Base-by-base conservation (phyloP, 2,888 invertebrate genomes). In the Drosophila paramelanica region DNA sequence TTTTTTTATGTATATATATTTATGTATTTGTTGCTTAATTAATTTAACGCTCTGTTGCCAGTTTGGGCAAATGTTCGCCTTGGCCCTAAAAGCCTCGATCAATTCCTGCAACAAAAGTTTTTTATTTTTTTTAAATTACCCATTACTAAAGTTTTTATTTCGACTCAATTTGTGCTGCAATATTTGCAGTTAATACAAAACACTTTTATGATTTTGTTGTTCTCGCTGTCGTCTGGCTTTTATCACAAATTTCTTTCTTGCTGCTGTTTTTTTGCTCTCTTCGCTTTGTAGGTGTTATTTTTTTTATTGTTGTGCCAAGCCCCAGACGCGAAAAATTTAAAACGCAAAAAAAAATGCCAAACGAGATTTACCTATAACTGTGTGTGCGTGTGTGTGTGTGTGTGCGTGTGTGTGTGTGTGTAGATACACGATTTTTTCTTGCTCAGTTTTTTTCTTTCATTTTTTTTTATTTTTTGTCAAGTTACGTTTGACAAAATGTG, bases 331-430 rank as follows among this genome's bases (percentile, higher is more conserved):
- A 76, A 60, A 61, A 79, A 67, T 61, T 38, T 67, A 67, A 81
- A 73, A 67, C 79, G 79, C 70, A 74, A 67, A 68, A 78, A 70
- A 47, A 78, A 70, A 47, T 49, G 61, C 58, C 62, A 73, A 86
- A 68, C 81, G 64, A 84, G 81, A 87, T 87, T 87, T 81, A 70
- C 73, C 80, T 73, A 17, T 17, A 17, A 17, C 0, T 17, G 33
- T 51, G 13, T 17, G 17, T 17, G 17, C 1, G 17, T 17, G 4
- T 17, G 36, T 23, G 10, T 14, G 5, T 27, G n/a, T 14, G 31
- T 55, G 5, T 47, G 33, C 39, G 17, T 17, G 4, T 17, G 36
- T 23, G 10, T 14, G 5, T 27, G n/a, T 14, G 31, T 55, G 5
- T 47, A 25, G 17, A 27, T 60, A 17, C 42, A 25, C 38, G 2